Conservation (phyloP, 2,797 vertebrate species). For the Onychomys torridus region DNA sequence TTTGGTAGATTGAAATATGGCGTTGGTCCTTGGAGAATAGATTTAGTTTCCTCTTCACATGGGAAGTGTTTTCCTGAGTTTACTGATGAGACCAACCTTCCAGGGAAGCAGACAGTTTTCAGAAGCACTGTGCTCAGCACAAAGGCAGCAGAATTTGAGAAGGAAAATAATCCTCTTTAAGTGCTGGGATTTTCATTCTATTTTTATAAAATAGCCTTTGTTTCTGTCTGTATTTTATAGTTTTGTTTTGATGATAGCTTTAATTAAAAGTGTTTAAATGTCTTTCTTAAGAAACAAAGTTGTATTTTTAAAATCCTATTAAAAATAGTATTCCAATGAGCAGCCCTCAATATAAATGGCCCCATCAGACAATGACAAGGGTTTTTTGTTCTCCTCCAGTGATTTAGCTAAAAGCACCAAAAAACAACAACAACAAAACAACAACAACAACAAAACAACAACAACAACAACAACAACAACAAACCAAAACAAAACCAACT, state of each 20-base stretch:
- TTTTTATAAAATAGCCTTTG: constrained; percentile 41
- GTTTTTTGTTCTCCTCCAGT: not conserved
- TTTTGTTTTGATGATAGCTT: not conserved
- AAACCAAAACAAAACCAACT: too few species aligned
- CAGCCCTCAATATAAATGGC: not conserved
- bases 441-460: too few species aligned
- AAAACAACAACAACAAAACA: too few species aligned
- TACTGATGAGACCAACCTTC: not conserved
- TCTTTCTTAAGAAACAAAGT: constrained; percentile 32
- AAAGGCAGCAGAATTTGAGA: not conserved
- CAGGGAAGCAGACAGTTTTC: not conserved
- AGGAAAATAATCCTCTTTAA: not conserved
- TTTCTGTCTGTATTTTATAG: not conserved
- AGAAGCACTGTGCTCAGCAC: not conserved
- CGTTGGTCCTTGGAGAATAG: not conserved
- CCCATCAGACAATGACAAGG: not conserved
- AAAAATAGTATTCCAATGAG: not conserved
- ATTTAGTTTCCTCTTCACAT: constrained; percentile 50
- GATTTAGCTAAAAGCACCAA: not conserved
- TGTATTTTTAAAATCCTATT: not conserved
- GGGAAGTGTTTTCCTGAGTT: not conserved
- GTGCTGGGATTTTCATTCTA: not conserved
- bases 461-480: too few species aligned
- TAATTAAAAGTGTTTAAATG: not conserved
- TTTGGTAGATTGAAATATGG: constrained; percentile 55